phyloP scores from a whole-genome alignment of 2,113 vertebrate species.

The Tachysurus vachellii region DNA sequence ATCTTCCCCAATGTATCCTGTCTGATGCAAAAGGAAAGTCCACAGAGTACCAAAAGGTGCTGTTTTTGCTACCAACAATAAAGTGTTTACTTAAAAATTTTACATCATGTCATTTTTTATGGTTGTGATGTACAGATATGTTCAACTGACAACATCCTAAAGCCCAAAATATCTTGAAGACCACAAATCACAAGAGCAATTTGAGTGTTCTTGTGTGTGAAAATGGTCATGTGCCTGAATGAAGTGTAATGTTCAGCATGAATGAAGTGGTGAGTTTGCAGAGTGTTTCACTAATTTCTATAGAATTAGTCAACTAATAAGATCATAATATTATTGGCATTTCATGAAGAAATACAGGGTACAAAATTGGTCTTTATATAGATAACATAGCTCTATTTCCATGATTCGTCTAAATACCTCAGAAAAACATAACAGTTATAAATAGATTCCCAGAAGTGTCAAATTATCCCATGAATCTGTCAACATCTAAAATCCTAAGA shows the following conservation, averaged over 20 bases:
- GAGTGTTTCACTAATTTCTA: background rate
- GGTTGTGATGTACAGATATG: background rate
- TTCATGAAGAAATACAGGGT: background rate
- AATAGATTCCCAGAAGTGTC: background rate
- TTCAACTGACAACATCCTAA: background rate
- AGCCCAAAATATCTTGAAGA: background rate
- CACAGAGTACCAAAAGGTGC: conserved; percentile 65
- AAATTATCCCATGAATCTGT: background rate
- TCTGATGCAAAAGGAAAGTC: conserved; percentile 63
- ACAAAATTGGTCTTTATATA: background rate
- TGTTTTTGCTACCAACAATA: conserved; percentile 77
- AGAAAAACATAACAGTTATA: background rate
- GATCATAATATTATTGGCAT: background rate
- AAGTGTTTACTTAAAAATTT: conserved; percentile 70
- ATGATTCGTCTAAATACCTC: background rate
- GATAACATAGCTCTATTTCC: background rate
- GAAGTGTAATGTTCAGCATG: background rate
- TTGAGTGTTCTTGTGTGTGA: background rate
- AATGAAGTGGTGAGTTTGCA: background rate
- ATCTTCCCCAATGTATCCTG: conserved; percentile 38
- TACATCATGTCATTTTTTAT: background rate
- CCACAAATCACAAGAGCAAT: background rate
- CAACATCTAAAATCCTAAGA: background rate
- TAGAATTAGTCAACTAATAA: background rate
- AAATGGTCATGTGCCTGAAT: background rate